phyloP scores from a whole-genome alignment of 2,797 vertebrate species.

The Podargus strigoides region DNA sequence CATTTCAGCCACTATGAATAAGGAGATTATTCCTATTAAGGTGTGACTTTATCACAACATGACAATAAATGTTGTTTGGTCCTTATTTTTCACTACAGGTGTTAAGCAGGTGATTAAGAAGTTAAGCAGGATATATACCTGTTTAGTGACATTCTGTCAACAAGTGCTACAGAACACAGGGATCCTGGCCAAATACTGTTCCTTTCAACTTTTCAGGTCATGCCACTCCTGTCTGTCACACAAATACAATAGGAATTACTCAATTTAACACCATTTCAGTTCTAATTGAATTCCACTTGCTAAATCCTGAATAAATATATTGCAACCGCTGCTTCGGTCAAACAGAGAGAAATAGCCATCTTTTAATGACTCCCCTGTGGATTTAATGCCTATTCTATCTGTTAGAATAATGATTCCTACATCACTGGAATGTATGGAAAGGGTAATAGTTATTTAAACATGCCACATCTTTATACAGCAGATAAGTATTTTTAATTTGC shows the following conservation, averaged over 20 bases:
- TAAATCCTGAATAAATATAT: conserved; percentile 80
- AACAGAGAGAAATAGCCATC: conserved; percentile 71
- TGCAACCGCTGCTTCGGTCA: conserved; percentile 69
- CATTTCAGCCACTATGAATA: background rate
- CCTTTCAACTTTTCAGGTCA: conserved; percentile 47
- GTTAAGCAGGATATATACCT: background rate
- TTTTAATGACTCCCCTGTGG: conserved; percentile 75
- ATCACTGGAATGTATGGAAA: conserved; percentile 66
- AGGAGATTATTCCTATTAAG: background rate
- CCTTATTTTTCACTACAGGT: background rate
- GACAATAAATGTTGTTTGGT: background rate
- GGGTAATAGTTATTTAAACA: conserved; percentile 76
- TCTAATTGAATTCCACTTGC: conserved; percentile 79
- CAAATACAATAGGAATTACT: conserved; percentile 74
- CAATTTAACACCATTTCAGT: conserved; percentile 74
- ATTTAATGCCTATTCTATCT: conserved; percentile 71
- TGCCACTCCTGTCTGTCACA: conserved; percentile 59
- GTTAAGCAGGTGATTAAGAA: background rate
- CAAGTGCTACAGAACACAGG: background rate
- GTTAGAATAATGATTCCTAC: conserved; percentile 70
- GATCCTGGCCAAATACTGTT: background rate
- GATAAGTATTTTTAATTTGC: conserved; percentile 74
- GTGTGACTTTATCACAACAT: background rate
- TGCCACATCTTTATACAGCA: conserved; percentile 59
- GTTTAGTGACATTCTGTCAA: conserved; percentile 23